Base-by-base conservation (phyloP, 2,888 invertebrate species). In the Andrena bucephala region DNA sequence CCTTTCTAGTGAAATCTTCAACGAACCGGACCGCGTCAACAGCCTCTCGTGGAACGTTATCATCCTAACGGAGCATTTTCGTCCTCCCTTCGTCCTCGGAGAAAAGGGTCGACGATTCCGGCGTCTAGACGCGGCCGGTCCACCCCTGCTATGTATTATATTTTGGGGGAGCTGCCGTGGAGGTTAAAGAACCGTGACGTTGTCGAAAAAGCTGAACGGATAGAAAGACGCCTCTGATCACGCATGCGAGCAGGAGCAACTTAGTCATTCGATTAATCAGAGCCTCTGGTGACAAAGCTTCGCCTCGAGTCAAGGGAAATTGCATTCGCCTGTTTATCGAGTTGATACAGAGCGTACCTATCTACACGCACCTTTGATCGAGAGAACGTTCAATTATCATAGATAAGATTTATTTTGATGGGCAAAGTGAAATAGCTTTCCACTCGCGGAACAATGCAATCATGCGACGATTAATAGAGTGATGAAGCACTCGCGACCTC, bases 71-170 rank as follows among this genome's bases (percentile, higher is more conserved):
- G 60, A 77, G 73, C 77, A 68, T 81, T 24, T 77, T 76, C 79
- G 65, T 71, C 68, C 66, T 71, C 77, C 76, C 77, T 77, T 81
- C 84, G 86, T 86, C 86, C 86, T 86, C 83, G 75, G 78, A 68
- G 80, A 81, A 83, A 85, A 87, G 89, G 89, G 88, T 88, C 84
- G 85, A 50, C 54, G 84, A 65, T 81, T 83, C 83, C 77, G 77
- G 73, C 85, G 89, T 89, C 90, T 89, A 90, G 90, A 90, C 90
- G 62, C 74, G 74, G 72, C 16, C 82, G 76, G 60, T 83, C 80
- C 86, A 79, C 86, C 87, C 81, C 78, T 81, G 77, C 59, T 36
- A 36, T 2, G 36, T 42, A 42, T 42, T 42, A 42, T 42, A 65
- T 86, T 89, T 84, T 63, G 68, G 62, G 68, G 74, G 84, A 85